These are phyloP conservation scores for Salvator merianae DNA, from an alignment of 2,113 vertebrate genomes.

Conservation along the genomic window DNA sequence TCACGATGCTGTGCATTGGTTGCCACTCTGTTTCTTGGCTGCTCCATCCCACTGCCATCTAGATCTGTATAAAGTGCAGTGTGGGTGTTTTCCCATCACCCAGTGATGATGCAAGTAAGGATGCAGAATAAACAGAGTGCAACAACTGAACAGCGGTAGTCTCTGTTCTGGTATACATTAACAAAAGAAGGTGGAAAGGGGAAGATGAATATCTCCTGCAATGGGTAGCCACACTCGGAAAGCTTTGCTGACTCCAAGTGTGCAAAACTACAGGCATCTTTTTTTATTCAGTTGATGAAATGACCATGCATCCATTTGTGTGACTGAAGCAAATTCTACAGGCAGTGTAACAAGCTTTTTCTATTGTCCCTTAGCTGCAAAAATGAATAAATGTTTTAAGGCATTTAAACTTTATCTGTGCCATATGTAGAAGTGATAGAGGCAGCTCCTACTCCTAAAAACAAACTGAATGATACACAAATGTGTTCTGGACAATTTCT, in stretches of 20 bases:
- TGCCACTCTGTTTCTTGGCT: too few species aligned
- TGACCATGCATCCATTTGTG: neutral
- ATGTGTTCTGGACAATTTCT: too few species aligned
- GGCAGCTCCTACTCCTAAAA: neutral
- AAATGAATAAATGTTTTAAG: too few species aligned
- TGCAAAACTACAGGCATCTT: neutral
- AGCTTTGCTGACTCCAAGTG: fast-evolving
- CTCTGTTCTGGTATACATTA: neutral
- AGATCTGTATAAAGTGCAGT: neutral
- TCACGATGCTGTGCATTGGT: too few species aligned
- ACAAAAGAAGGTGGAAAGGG: neutral
- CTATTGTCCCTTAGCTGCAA: too few species aligned
- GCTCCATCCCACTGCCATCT: too few species aligned
- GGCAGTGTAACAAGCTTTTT: neutral
- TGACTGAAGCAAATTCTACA: neutral
- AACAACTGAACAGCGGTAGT: neutral
- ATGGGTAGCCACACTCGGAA: neutral
- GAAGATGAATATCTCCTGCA: neutral
- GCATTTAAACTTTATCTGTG: too few species aligned
- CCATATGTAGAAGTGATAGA: too few species aligned
- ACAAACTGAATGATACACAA: neutral
- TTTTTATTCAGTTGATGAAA: fast-evolving
- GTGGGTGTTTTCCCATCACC: neutral
- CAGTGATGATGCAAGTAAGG: neutral
- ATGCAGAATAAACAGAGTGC: neutral